Conservation (phyloP, 2,113 vertebrate species). For the Heliornis fulica region DNA sequence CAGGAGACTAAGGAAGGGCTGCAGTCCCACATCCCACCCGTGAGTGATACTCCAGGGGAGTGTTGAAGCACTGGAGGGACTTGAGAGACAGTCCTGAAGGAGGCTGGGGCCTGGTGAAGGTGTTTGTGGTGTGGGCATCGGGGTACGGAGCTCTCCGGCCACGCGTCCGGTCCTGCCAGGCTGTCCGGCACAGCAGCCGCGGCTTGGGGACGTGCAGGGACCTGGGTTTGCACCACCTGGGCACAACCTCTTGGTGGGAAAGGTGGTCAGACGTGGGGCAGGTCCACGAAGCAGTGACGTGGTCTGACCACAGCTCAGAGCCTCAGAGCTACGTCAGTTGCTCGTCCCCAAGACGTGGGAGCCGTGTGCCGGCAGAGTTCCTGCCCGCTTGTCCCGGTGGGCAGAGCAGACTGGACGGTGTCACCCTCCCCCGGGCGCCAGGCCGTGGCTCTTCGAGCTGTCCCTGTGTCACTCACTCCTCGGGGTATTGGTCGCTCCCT, state of each 20-base stretch:
- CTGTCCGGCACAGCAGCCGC: no score
- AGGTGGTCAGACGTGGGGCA: not conserved
- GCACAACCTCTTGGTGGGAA: not conserved
- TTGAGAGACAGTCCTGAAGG: not conserved
- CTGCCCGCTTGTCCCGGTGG: no score
- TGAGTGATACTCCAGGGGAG: not conserved
- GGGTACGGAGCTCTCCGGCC: no score
- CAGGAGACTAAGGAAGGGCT: rapidly evolving
- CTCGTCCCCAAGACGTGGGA: not conserved
- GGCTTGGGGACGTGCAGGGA: no score
- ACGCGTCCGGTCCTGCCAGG: not conserved
- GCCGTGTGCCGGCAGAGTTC: not conserved
- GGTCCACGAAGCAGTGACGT: not conserved
- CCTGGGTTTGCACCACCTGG: no score
- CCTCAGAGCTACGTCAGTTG: not conserved
- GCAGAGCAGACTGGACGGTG: no score
- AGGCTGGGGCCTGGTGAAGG: rapidly evolving
- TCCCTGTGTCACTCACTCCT: no score
- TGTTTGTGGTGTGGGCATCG: not conserved
- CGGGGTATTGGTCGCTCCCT: no score
- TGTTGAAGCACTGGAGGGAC: not conserved
- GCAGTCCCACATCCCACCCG: not conserved
- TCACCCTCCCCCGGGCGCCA: no score
- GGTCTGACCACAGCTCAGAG: not conserved
- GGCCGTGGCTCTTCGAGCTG: no score